Conservation (phyloP, 2,113 vertebrate genomes). For the Ondatra zibethicus region DNA sequence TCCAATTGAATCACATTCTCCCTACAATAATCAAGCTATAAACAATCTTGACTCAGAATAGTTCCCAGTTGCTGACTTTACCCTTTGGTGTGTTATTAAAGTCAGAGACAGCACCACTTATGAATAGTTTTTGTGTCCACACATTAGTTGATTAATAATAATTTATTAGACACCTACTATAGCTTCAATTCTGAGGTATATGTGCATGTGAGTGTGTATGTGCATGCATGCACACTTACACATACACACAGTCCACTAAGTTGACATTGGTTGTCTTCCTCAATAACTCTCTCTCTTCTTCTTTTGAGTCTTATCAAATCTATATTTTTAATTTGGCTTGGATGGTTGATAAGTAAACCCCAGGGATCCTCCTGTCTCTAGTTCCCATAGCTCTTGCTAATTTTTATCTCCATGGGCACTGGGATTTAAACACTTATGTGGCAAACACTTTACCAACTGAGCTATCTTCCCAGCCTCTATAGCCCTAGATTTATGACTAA, state of each 20-base stretch:
- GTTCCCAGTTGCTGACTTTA: background rate
- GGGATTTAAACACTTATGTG: background rate
- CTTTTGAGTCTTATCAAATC: background rate
- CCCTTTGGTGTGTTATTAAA: background rate
- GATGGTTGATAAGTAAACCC: background rate
- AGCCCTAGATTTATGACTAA: background rate
- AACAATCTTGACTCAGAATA: constrained; percentile 6
- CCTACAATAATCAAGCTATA: constrained; percentile 3
- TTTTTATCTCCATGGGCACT: background rate
- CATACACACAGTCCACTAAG: background rate
- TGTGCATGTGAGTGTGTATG: background rate
- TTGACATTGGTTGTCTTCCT: background rate
- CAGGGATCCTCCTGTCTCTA: background rate
- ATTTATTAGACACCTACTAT: background rate
- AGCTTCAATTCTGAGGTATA: background rate
- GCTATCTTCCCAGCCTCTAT: background rate
- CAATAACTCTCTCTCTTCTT: background rate
- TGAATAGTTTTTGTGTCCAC: background rate
- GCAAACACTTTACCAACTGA: background rate
- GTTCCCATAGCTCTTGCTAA: background rate
- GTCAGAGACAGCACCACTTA: background rate
- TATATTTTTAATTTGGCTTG: background rate
- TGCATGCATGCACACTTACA: background rate
- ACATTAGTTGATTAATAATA: background rate
- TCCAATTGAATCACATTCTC: background rate